Conservation (phyloP, 2,113 vertebrate genomes). For the Poeciliopsis turrubarensis region DNA sequence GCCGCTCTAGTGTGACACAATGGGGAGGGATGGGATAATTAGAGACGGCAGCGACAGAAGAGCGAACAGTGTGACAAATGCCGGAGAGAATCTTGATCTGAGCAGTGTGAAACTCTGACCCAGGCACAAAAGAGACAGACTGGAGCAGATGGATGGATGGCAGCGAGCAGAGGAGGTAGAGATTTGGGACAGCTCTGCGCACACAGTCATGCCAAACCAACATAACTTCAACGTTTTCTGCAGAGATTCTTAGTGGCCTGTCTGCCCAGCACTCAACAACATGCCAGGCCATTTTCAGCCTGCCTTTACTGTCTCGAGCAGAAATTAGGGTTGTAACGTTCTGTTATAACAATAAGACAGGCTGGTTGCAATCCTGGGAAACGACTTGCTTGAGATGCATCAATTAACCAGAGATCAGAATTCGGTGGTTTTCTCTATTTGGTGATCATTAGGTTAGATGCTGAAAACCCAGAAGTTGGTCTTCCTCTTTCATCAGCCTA, state of each 20-base stretch:
- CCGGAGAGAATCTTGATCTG: slow-evolving; percentile 52
- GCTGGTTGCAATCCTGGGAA: slow-evolving; percentile 19
- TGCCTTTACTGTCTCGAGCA: slow-evolving; percentile 7
- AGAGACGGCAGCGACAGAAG: slow-evolving; percentile 36
- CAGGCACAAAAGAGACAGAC: slow-evolving; percentile 61
- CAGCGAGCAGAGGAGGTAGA: slow-evolving; percentile 45
- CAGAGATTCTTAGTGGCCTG: slow-evolving; percentile 14
- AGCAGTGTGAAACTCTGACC: slow-evolving; percentile 58
- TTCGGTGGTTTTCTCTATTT: neutral
- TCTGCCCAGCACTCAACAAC: slow-evolving; percentile 18
- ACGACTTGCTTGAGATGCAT: neutral
- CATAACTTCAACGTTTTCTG: slow-evolving; percentile 35
- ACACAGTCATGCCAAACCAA: slow-evolving; percentile 21
- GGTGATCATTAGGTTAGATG: neutral
- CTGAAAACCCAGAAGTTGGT: neutral
- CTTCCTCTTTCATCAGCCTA: neutral
- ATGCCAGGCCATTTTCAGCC: slow-evolving; percentile 26
- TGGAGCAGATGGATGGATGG: slow-evolving; percentile 60
- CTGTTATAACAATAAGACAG: slow-evolving; percentile 18
- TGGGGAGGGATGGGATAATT: slow-evolving; percentile 38
- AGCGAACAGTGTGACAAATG: slow-evolving; percentile 54
- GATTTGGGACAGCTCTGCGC: slow-evolving; percentile 38
- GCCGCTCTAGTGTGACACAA: slow-evolving; percentile 41
- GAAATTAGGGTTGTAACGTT: neutral
- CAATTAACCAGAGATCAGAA: neutral